Base-by-base conservation (phyloP, 2,113 vertebrate species). In the Daubentonia madagascariensis region DNA sequence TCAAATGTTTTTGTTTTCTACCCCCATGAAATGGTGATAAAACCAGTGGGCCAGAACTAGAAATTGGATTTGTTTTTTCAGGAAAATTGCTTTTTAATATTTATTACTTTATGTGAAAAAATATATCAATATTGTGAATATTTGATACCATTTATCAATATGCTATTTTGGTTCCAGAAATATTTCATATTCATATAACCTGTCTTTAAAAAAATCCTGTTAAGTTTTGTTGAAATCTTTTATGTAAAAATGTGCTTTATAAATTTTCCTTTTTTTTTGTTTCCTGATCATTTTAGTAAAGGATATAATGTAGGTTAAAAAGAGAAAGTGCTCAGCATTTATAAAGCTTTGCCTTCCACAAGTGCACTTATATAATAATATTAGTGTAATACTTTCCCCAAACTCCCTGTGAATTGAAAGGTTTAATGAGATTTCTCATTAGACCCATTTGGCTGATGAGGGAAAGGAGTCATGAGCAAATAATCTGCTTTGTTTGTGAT, bases 281-380 rank as follows among this genome's bases (percentile, higher is more conserved):
- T 67, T 72, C 17, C 32, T 85, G 22, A 76, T 75, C 8, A 88
- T 72, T 96, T 96, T 85, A 25, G 23, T 85, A 54, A 96, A 96
- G 32, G n/a, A 50, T 9, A 54, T 23, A 93, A 65, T n/a, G 35
- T 67, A 59, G 4, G 13, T 78, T 63, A 52, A 75, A 70, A 92
- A 76, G 52, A 70, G 11, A 48, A 90, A 68, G 2, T 65, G 2
- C 30, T 67, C 18, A 32, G 18, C 40, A 57, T 65, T 68, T 67
- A 37, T 35, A 68, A 14, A 93, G 6, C 18, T 95, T 37, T 61
- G 7, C 28, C 90, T 94, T 65, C 30, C 40, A 81, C 13, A 89
- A 70, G 17, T 25, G 23, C 3, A 52, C 1, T 59, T 94, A 23
- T 37, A 37, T 48, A 76, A 25, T 30, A 81, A 54, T 86, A 54